These are phyloP conservation scores for Discoglossus pictus DNA, from an alignment of 2,797 vertebrate genomes.

Conservation along the genomic window DNA sequence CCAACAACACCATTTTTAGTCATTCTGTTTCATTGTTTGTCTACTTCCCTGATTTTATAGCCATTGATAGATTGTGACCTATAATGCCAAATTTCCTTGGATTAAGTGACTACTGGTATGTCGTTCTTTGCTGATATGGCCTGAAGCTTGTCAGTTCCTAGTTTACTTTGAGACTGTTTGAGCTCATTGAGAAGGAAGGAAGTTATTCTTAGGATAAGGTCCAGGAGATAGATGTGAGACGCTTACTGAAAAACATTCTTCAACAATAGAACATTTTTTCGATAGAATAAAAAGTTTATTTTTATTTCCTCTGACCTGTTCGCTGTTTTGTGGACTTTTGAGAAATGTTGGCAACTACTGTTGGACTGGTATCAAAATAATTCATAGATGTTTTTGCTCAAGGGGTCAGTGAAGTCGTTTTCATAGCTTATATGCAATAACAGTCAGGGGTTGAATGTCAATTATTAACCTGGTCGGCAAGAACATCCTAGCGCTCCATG, in stretches of 20 bases:
- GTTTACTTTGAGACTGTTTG: constrained; percentile 15
- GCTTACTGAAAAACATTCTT: constrained; percentile 30
- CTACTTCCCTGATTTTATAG: too few species aligned
- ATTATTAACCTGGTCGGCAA: too few species aligned
- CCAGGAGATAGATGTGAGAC: constrained; percentile 21
- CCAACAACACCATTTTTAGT: too few species aligned
- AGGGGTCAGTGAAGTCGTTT: not conserved
- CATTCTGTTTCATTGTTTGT: too few species aligned
- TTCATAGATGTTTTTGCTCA: constrained; percentile 11
- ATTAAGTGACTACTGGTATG: not conserved
- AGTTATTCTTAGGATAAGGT: constrained; percentile 44
- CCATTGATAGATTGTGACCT: too few species aligned
- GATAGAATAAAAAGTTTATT: constrained; percentile 7
- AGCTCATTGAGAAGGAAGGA: constrained; percentile 34
- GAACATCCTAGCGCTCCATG: too few species aligned
- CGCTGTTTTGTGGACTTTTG: constrained; percentile 17
- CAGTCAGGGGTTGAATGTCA: too few species aligned
- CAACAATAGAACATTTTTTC: constrained; percentile 32
- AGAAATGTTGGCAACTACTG: constrained; percentile 14
- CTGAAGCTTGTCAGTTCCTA: not conserved
- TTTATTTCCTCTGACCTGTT: constrained; percentile 17
- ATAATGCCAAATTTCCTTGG: not conserved
- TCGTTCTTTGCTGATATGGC: not conserved
- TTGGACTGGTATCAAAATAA: constrained; percentile 14
- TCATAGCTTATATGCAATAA: not conserved